phyloP scores from a whole-genome alignment of 2,797 vertebrate genomes.

The Helicolenus hilgendorfi region DNA sequence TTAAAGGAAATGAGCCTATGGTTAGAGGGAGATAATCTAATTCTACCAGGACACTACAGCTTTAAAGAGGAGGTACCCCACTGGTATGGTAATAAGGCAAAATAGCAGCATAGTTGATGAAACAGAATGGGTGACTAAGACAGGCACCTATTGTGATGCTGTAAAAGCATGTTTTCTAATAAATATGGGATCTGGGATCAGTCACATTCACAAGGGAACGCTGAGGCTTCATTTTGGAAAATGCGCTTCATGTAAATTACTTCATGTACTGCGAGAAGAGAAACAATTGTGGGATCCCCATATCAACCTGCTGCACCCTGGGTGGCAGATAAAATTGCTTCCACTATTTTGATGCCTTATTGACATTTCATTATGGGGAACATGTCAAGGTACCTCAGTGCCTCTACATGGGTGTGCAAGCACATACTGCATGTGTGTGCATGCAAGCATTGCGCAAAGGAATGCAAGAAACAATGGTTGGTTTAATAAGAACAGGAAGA shows the following conservation, averaged over 20 bases:
- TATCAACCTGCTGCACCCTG: not conserved
- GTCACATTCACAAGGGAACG: not conserved
- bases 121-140: not conserved
- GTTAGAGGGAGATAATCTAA: constrained; percentile 59
- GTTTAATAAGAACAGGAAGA: not conserved
- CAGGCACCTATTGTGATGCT: not conserved
- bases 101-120: constrained; percentile 12
- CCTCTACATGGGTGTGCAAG: not conserved
- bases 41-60: constrained; percentile 47
- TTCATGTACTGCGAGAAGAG: not conserved
- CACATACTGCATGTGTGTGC: not conserved
- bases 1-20: constrained; percentile 77
- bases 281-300: constrained; percentile 7
- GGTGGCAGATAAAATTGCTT: constrained; percentile 64
- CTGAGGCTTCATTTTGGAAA: constrained; percentile 5
- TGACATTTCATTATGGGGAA: constrained; percentile 79
- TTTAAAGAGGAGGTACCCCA: constrained; percentile 46
- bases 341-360: constrained; percentile 70
- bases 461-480: not conserved
- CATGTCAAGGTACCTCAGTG: constrained; percentile 32
- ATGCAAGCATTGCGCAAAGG: not conserved
- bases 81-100: constrained; percentile 44
- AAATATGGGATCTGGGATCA: constrained; percentile 28
- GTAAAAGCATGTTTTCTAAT: constrained; percentile 21
- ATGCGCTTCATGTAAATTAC: constrained; percentile 20